Evolutionary conservation across 2,888 invertebrate genomes (phyloP), one percentile per base, ranked within the genome.

Genomic region (Drosophila greeni): DNA sequence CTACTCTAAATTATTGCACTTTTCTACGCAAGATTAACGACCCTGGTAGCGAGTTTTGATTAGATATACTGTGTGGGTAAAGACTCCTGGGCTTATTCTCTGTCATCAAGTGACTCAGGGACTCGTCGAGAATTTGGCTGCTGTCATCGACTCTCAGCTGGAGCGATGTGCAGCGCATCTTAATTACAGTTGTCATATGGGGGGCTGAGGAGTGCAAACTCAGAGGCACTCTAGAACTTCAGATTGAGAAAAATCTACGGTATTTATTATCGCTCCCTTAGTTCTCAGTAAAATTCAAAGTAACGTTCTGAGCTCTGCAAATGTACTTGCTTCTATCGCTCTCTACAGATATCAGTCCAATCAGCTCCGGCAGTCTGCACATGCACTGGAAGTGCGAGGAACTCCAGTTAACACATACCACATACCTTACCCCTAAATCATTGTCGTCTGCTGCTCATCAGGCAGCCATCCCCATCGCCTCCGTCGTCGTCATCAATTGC

Each of bases 401-500:
- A 31, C 66, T 33, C 42, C 45, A n/a, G 66, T 23, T 31, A 47
- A 70, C 68, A 66, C 75, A 66, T 49, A 18, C 55, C 23, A 53
- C 66, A 33, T 45, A 59, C 74, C 74, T 60, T 49, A 57, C 74
- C 74, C 62, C 75, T 82, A 82, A 80, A 79, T 82, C 80, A 82
- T 79, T 75, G 82, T 82, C 79, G 79, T 76, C 75, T 79, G 75
- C 64, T 79, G 71, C 79, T 73, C 82, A 75, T 73, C 66, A 73
- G 47, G 34, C 34, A 53, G 23, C 43, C 49, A 23, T 33, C 45
- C 55, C 40, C 55, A 39, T 47, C 47, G 66, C 71, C 76, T 78
- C 75, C 80, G 78, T 80, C 80, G 73, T 70, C 82, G 78, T 82
- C 82, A 83, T 82, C 76, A 85, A 83, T 85, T 82, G 67, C 67